A percentile compares a stretch with the other conserved stretches of the same genome.
Conservation (phyloP, 2,113 vertebrate genomes). For the Pygoscelis antarcticus region DNA sequence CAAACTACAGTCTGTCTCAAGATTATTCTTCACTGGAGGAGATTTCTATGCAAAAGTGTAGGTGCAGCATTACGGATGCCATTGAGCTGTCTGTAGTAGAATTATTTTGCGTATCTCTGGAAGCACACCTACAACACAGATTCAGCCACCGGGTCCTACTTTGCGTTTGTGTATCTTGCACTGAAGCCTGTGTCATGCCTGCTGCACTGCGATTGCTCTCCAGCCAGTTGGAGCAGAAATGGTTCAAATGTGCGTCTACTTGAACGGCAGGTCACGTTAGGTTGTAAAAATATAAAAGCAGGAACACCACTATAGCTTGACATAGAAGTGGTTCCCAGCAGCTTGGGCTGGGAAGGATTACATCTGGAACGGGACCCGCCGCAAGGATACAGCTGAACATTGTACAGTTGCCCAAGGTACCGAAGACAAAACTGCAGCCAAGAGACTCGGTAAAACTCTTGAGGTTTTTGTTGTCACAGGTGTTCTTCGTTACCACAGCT, state of each 20-base stretch:
- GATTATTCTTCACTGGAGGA: neutral
- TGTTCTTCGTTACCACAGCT: neutral
- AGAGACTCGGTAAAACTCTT: neutral
- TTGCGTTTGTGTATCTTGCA: rapidly evolving
- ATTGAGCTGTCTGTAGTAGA: neutral
- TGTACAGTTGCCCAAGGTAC: neutral
- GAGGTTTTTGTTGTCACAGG: neutral
- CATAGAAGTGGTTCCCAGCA: neutral
- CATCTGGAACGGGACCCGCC: neutral
- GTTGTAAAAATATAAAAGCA: neutral
- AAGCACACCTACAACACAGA: no score
- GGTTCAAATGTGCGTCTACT: no score
- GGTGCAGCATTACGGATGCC: neutral
- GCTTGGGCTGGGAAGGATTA: neutral
- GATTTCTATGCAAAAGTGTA: neutral
- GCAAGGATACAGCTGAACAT: neutral
- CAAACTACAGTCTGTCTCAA: neutral
- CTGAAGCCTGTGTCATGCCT: rapidly evolving
- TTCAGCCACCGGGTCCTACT: neutral
- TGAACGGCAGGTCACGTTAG: rapidly evolving
- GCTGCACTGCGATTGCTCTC: rapidly evolving
- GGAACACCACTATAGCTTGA: neutral
- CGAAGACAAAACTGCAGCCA: neutral
- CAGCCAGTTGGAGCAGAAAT: neutral
- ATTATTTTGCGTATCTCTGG: no score